phyloP scores from a whole-genome alignment of 2,888 invertebrate species.

The Cheilosia urbana region DNA sequence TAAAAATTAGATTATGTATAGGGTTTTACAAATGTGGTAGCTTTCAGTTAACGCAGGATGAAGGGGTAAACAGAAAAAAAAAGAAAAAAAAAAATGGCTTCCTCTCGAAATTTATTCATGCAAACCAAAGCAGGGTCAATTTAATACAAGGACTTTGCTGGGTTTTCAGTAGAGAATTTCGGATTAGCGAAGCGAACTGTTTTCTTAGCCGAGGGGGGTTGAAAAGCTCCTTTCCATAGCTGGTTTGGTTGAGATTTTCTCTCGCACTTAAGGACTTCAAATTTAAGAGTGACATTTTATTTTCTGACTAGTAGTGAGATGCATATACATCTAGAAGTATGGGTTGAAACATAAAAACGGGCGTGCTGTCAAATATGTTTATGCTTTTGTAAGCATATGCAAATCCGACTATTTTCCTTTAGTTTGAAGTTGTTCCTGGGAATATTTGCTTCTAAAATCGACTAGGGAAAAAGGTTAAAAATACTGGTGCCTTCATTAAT shows the following conservation, averaged over 20 bases:
- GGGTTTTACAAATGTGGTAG: conserved; percentile 26
- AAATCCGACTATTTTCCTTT: conserved; percentile 21
- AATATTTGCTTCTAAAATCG: conserved; percentile 4
- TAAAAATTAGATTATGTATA: conserved; percentile 48
- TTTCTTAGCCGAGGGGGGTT: not conserved
- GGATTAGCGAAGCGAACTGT: conserved; percentile 31
- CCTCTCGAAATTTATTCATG: conserved; percentile 60
- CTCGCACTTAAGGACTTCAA: not conserved
- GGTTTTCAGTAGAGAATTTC: conserved; percentile 34
- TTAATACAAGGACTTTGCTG: conserved; percentile 58
- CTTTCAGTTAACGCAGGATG: conserved; percentile 2
- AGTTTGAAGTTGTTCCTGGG: conserved; percentile 7
- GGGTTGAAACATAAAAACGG: not conserved
- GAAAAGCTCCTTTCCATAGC: not conserved
- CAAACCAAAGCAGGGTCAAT: conserved; percentile 60
- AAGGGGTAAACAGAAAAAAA: conserved; percentile 15
- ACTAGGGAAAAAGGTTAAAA: not conserved
- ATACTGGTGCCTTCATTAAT: too few relatives aligned
- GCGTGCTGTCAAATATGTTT: conserved; percentile 12
- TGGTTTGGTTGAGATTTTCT: conserved; percentile 4
- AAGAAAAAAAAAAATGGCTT: conserved; percentile 29
- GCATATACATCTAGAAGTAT: not conserved
- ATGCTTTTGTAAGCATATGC: conserved; percentile 21
- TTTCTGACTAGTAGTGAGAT: not conserved
- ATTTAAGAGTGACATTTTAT: not conserved